phyloP scores from a whole-genome alignment of 1,140 invertebrate species.

The Muscidifurax raptorellus region DNA sequence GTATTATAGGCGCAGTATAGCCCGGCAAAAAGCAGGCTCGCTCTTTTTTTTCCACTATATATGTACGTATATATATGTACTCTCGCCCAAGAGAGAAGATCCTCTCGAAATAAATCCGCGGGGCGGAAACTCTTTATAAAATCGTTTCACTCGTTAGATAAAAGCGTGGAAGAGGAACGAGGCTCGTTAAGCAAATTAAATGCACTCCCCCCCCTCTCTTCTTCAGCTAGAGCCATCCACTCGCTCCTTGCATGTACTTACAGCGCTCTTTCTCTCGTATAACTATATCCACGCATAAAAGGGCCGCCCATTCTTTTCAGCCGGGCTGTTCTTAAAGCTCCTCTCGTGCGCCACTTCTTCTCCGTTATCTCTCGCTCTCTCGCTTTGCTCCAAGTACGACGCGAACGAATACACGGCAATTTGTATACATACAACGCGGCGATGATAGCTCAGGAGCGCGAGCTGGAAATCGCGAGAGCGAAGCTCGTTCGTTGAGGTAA shows the following conservation, averaged over 20 bases:
- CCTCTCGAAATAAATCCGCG: constrained; percentile 60
- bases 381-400: constrained; percentile 23
- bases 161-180: constrained; percentile 61
- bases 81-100: constrained; percentile 3
- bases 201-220: constrained; percentile 56
- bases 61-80: not conserved
- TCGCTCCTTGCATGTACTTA: not conserved
- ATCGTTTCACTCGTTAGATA: constrained; percentile 60
- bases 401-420: constrained; percentile 31
- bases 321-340: constrained; percentile 12
- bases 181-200: constrained; percentile 68
- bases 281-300: constrained; percentile 3
- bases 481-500: not conserved
- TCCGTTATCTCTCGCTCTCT: constrained; percentile 44
- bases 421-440: constrained; percentile 18
- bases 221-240: not conserved
- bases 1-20: not conserved
- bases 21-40: not conserved
- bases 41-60: not conserved
- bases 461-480: constrained; percentile 6
- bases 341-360: constrained; percentile 16
- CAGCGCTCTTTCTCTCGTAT: not conserved
- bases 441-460: not conserved
- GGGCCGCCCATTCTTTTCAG: constrained; percentile 20
- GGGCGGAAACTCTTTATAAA: constrained; percentile 60